A percentile compares a stretch with the other conserved stretches of the same genome.
phyloP scores from a whole-genome alignment of 2,113 vertebrate species.

The Uria lomvia region DNA sequence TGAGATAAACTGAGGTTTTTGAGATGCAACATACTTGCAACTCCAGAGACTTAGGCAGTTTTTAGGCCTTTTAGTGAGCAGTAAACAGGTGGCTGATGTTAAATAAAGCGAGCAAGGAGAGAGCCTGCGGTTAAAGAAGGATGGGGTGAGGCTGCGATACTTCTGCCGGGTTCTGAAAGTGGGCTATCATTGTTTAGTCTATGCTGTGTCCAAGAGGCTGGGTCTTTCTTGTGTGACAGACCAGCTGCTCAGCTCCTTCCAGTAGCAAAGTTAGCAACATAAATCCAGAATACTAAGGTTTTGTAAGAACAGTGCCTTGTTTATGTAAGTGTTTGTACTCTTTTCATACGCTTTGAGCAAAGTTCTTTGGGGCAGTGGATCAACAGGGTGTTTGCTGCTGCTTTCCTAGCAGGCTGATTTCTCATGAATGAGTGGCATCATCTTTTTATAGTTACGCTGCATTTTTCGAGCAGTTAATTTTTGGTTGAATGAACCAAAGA shows the following conservation, averaged over 20 bases:
- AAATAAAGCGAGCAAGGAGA: background rate
- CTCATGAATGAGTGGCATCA: background rate
- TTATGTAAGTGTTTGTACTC: background rate
- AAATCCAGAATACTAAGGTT: background rate
- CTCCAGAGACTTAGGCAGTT: background rate
- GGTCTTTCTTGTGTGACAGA: background rate
- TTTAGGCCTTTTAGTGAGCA: background rate
- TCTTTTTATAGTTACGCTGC: background rate
- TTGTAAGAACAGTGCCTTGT: background rate
- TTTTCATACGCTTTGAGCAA: background rate
- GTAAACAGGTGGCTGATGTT: background rate
- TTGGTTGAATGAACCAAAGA: background rate
- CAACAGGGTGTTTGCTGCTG: background rate
- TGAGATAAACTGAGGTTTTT: background rate
- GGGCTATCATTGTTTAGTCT: slow-evolving; percentile 30
- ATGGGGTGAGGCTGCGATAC: background rate
- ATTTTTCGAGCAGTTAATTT: background rate
- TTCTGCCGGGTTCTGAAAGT: slow-evolving; percentile 18
- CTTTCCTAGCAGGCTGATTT: background rate
- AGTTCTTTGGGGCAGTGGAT: background rate
- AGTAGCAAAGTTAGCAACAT: background rate
- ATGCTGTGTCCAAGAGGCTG: background rate
- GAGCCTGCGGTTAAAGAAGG: background rate
- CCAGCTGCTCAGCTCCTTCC: background rate
- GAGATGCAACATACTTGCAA: background rate